phyloP scores from a whole-genome alignment of 2,113 vertebrate genomes.

The Phocoena phocoena region DNA sequence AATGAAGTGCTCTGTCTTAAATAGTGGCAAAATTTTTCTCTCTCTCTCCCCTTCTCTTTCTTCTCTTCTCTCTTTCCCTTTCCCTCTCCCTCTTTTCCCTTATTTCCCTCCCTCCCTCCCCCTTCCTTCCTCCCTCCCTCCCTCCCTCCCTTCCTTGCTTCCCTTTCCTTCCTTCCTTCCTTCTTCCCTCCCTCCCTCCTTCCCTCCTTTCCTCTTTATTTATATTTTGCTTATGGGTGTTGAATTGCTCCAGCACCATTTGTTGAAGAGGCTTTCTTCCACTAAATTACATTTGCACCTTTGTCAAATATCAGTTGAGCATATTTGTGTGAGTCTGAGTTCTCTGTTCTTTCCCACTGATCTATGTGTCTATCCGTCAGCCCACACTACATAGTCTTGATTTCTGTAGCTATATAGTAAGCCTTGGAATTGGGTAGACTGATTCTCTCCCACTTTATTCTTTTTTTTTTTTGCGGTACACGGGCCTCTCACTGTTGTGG shows the following conservation, averaged over 20 bases:
- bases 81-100: rapidly evolving
- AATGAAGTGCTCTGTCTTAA: neutral
- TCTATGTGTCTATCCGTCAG: neutral
- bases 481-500: no score
- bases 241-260: neutral
- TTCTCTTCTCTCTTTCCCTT: no score
- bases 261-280: neutral
- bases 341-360: neutral
- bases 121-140: no score
- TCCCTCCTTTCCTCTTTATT: neutral
- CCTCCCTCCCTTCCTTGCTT: no score
- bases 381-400: neutral
- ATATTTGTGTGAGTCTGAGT: neutral
- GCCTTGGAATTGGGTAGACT: neutral
- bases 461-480: neutral
- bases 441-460: neutral
- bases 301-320: neutral
- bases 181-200: no score
- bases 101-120: no score
- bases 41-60: neutral
- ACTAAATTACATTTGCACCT: neutral
- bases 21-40: neutral
- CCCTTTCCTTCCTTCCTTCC: rapidly evolving
- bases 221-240: neutral
- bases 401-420: neutral